Percentiles rank a stretch among this genome's conserved stretches.
phyloP scores from a whole-genome alignment of 2,113 vertebrate genomes.

The Cyprinodon tularosa region DNA sequence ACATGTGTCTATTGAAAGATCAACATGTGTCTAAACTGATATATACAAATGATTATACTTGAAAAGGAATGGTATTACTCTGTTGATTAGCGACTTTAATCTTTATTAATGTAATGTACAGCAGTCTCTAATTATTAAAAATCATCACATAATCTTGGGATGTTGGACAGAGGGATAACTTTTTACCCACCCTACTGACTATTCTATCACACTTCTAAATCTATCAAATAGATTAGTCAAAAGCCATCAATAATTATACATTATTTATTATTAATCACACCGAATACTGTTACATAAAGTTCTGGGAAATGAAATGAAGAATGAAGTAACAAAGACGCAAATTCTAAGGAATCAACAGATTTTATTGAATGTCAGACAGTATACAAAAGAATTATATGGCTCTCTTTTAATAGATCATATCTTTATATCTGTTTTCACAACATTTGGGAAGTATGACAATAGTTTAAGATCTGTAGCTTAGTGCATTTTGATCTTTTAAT shows the following conservation, averaged over 20 bases:
- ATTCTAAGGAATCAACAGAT: no score
- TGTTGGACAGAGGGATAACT: no score
- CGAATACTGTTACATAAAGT: no score
- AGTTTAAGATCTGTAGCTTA: background rate
- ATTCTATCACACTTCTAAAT: no score
- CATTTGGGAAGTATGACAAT: background rate
- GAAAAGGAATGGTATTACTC: background rate
- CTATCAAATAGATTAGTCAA: no score
- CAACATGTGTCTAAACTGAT: background rate
- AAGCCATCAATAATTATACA: no score
- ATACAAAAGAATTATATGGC: background rate
- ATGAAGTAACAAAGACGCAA: no score
- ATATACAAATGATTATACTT: background rate
- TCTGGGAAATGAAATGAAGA: no score
- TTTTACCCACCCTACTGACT: no score
- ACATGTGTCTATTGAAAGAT: background rate
- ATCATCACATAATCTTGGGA: background rate
- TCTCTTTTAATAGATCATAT: background rate
- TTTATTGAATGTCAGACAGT: background rate
- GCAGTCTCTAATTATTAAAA: background rate
- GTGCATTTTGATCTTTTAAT: background rate
- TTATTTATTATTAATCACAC: no score
- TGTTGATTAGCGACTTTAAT: background rate
- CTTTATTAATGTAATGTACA: background rate
- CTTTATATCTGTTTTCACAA: background rate